Evolutionary conservation across 2,113 vertebrate species (phyloP), one percentile per base, ranked within the genome.

Genomic region (Octodon degus): DNA sequence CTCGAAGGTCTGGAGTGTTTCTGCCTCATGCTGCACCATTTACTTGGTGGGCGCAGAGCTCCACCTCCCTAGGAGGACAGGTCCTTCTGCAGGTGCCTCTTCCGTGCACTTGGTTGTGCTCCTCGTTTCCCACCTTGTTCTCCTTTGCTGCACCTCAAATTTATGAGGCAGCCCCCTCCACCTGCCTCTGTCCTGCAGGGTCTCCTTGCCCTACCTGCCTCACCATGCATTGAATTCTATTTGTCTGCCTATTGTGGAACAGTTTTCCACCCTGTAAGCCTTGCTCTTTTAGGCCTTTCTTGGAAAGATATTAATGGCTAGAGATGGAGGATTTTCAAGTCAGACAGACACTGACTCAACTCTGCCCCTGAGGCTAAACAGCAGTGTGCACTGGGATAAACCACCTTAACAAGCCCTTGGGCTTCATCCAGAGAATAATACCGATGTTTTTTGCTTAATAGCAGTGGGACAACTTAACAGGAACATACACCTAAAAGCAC

Each of bases 231-330:
- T 7, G 20, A 76, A 4, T 30, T 37, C 70, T 19, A 40, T 25
- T 22, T n/a, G 50, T n/a, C 16, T 60, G 62, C 12, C 24, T 5
- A 0, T 10, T 34, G 14, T 40, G 1, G 9, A 63, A 34, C 0
- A 50, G 47, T 2, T 25, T 24, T 14, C 83, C 25, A 14, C 20
- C 4, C 83, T 80, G 0, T 11, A 68, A 50, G 50, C 62, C n/a
- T 16, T 72, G 24, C 16, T 55, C 3, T 55, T 40, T 32, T 72
- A 74, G 55, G 22, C 8, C 30, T 65, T 96, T 82, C 76, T 89
- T 24, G 58, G 62, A 17, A 24, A 77, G 20, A 20, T 10, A 32
- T 9, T 3, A 27, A 60, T 3, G 30, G 14, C 30, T 65, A 17
- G 2, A 1, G 55, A n/a, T 0, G 30, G 27, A n/a, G 32, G 14